Percentiles rank a stretch among this genome's conserved stretches.
phyloP scores from a whole-genome alignment of 35 echinoderm and acorn worm species.

The Acanthaster planci region DNA sequence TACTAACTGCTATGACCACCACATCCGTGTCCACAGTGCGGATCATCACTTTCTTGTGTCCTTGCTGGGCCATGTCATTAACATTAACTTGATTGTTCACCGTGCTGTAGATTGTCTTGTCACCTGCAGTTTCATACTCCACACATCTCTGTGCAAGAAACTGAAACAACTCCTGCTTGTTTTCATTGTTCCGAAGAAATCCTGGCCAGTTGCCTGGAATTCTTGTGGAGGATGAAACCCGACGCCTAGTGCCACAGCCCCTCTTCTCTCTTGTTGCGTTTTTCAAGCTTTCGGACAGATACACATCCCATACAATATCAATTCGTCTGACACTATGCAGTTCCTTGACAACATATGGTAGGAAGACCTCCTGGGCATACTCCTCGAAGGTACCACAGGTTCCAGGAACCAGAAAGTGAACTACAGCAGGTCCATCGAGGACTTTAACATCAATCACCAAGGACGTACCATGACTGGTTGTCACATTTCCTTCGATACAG shows the following conservation, averaged over 20 bases:
- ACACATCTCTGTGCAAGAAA: neutral
- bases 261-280: constrained; percentile 42
- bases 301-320: constrained; percentile 67
- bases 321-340: constrained; percentile 26
- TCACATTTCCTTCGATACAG: constrained; percentile 6
- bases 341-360: constrained; percentile 18
- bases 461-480: no score
- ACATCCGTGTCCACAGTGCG: constrained; percentile 61
- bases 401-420: constrained; percentile 52
- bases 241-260: constrained; percentile 36
- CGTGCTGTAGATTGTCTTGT: constrained; percentile 26
- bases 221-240: constrained; percentile 16
- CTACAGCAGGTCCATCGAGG: constrained; percentile 57
- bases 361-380: constrained; percentile 38
- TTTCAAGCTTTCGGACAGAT: constrained; percentile 50
- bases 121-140: neutral
- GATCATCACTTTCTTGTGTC: neutral
- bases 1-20: constrained; percentile 25
- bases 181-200: constrained; percentile 52
- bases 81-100: neutral
- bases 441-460: constrained; percentile 14
- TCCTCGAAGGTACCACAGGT: constrained; percentile 37
- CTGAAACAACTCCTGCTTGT: constrained; percentile 52
- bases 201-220: constrained; percentile 53
- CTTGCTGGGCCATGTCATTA: constrained; percentile 51